A percentile compares a stretch with the other conserved stretches of the same genome.
Evolutionary conservation across 1,140 invertebrate genomes (phyloP).

Genomic region (Listronotus oregonensis): DNA sequence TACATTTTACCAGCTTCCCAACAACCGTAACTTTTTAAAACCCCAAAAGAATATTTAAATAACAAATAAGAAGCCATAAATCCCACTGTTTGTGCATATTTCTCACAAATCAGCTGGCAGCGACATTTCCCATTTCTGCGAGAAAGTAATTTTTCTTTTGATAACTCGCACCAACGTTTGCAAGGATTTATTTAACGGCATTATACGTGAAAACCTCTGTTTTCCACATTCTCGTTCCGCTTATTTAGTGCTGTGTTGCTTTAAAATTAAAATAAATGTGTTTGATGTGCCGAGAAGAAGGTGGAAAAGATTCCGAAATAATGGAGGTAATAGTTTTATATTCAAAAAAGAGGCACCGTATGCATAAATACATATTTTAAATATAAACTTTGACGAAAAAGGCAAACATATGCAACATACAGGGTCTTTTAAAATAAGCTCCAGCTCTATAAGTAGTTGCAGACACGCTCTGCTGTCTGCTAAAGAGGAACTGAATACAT

Average conservation of each 20-base stretch:
- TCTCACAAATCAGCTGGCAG: constrained; percentile 18
- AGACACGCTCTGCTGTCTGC: no score
- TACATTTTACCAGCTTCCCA: no score
- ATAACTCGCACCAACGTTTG: constrained; percentile 2
- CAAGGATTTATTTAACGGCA: constrained; percentile 17
- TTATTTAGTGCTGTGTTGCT: constrained; percentile 10
- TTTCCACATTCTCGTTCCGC: constrained; percentile 7
- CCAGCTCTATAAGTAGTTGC: no score
- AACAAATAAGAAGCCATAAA: constrained; percentile 12
- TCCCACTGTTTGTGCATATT: constrained; percentile 22
- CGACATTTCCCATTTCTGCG: constrained; percentile 22
- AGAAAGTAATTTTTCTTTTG: constrained; percentile 21
- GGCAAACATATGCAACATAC: no score
- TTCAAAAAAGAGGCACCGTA: no score
- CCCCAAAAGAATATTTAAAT: constrained; percentile 12
- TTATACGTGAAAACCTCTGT: constrained; percentile 2
- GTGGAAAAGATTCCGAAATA: no score
- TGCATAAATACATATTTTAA: no score
- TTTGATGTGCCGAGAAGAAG: neutral
- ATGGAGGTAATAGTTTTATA: no score
- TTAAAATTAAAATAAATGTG: constrained; percentile 16
- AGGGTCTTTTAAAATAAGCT: no score
- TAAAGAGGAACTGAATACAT: no score
- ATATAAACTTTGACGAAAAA: no score
- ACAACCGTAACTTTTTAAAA: no score